phyloP scores from a whole-genome alignment of 2,888 invertebrate species.

The Tiliacea citrago region DNA sequence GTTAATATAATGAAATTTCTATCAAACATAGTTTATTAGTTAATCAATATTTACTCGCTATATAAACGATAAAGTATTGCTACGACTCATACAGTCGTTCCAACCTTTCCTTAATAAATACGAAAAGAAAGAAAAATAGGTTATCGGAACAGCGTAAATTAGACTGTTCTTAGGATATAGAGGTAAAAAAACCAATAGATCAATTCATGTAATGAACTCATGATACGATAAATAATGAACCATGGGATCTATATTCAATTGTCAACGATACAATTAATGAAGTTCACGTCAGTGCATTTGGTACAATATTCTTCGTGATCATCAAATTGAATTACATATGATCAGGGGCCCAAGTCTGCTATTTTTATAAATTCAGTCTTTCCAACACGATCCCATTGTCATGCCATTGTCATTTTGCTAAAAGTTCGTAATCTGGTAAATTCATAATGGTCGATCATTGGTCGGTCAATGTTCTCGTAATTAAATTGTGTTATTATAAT shows the following conservation, averaged over 20 bases:
- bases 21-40: conserved; percentile 10
- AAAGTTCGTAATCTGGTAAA: no score
- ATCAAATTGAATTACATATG: conserved; percentile 25
- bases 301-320: conserved; percentile 7
- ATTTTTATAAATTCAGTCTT: no score
- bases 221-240: background rate
- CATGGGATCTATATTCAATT: conserved; percentile 9
- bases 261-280: background rate
- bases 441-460: no score
- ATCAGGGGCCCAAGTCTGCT: no score
- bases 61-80: conserved; percentile 3
- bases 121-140: conserved; percentile 1
- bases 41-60: conserved; percentile 19
- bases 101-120: conserved; percentile 16
- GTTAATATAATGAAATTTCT: background rate
- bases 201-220: background rate
- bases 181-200: background rate
- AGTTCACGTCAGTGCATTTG: background rate
- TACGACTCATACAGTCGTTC: background rate
- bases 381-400: no score
- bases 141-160: conserved; percentile 22
- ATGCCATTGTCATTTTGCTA: no score
- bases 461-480: no score
- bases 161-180: conserved; percentile 19
- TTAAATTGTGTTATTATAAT: no score